A percentile compares a stretch with the other conserved stretches of the same genome.
Conservation (phyloP, 2,888 invertebrate genomes). For the Agriopis leucophaearia region DNA sequence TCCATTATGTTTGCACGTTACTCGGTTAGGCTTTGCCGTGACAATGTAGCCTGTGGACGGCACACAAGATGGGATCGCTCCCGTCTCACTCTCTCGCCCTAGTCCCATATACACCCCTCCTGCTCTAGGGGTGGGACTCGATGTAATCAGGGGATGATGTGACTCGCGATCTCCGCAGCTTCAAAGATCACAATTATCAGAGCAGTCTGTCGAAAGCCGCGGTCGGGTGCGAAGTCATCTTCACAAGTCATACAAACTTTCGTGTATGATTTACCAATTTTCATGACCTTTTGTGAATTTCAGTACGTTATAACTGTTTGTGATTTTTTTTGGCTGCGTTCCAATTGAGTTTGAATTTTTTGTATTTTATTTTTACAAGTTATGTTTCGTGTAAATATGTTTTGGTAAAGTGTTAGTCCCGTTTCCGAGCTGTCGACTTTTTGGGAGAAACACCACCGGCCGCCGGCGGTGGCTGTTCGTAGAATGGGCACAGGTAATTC, state of each 20-base stretch:
- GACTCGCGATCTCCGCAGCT: constrained; percentile 85
- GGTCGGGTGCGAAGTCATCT: constrained; percentile 79
- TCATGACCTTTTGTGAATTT: constrained; percentile 30
- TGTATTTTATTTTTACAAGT: constrained; percentile 21
- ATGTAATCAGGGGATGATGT: constrained; percentile 87
- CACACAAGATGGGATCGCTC: constrained; percentile 88
- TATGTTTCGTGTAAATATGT: constrained; percentile 35
- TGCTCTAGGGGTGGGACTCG: constrained; percentile 82
- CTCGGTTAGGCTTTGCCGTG: constrained; percentile 78
- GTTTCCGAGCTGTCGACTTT: constrained; percentile 83
- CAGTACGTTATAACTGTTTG: neutral
- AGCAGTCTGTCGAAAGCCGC: constrained; percentile 86
- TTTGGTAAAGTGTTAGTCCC: constrained; percentile 46
- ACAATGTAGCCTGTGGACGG: constrained; percentile 86
- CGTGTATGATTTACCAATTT: constrained; percentile 50
- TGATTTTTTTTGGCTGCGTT: constrained; percentile 2
- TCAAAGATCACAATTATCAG: constrained; percentile 86
- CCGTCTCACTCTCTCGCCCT: constrained; percentile 66
- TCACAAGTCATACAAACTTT: constrained; percentile 69
- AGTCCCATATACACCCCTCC: constrained; percentile 54
- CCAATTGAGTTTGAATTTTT: neutral
- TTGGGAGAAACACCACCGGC: constrained; percentile 88
- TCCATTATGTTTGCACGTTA: constrained; percentile 69
- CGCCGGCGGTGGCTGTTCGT: constrained; percentile 86
- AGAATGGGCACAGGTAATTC: constrained; percentile 90